Percentiles rank a stretch among this genome's conserved stretches.
These are phyloP conservation scores for Diorhabda sublineata DNA, from an alignment of 1,140 invertebrate species.

Conservation along the genomic window DNA sequence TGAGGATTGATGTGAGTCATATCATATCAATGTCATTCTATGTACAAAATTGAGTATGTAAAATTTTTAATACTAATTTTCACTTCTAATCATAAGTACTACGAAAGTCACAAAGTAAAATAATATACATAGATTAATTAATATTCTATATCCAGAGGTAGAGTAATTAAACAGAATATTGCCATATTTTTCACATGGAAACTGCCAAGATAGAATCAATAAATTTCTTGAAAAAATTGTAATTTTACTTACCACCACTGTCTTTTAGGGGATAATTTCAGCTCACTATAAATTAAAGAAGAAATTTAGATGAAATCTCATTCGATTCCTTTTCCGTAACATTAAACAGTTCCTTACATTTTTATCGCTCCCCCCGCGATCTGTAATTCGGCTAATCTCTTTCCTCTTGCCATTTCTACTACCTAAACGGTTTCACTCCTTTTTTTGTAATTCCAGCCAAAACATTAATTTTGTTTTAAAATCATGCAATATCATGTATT, in stretches of 20 bases:
- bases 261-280: background rate
- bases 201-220: too few relatives aligned
- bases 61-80: too few relatives aligned
- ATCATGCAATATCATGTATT: background rate
- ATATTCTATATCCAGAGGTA: too few relatives aligned
- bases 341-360: slow-evolving; percentile 2
- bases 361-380: slow-evolving; percentile 1
- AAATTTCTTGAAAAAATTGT: too few relatives aligned
- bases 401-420: background rate
- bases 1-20: too few relatives aligned
- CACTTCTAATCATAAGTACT: too few relatives aligned
- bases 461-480: background rate
- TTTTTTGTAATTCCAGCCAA: background rate
- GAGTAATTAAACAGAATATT: too few relatives aligned
- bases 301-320: slow-evolving; percentile 2
- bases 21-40: too few relatives aligned
- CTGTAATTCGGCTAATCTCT: slow-evolving; percentile 2
- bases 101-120: too few relatives aligned
- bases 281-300: background rate
- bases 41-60: too few relatives aligned
- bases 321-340: slow-evolving; percentile 1
- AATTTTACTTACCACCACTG: background rate
- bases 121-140: too few relatives aligned
- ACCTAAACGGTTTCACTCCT: background rate
- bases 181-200: too few relatives aligned